Evolutionary conservation across 1,140 invertebrate genomes (phyloP), one percentile per base, ranked within the genome.

Genomic region (Trichonephila inaurata): DNA sequence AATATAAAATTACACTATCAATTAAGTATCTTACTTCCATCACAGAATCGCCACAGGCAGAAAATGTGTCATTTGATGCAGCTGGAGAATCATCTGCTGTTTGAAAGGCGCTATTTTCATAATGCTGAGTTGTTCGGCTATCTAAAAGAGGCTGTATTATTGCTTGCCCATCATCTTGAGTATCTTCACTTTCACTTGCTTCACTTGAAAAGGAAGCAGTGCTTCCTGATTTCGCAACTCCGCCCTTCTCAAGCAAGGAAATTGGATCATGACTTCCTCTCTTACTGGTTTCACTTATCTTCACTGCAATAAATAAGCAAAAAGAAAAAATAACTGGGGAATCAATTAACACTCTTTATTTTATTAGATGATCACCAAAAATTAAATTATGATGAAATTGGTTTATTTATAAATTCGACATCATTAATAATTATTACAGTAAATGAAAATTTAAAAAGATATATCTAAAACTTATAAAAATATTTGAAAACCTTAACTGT

Each of bases 241-340:
- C 95, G 1, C 96, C 96, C 94, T 97, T 97, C 94, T 97, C 96
- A 10, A 96, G 96, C 93, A 97, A 95, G 12, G 96, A 97, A 89
- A 97, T 96, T n/a, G 96, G 95, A 95, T 97, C 96, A 92, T 94
- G 95, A 85, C 94, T 95, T 40, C 94, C 94, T 72, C 89, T 91
- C 60, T 92, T 91, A 83, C 62, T 94, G 4, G 14, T 83, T 4
- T 94, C 88, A 51, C 77, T 62, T 64, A 90, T 77, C 62, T 94
- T 94, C 40, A 94, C 93, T 94, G 19, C 1, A 58, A 85, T 60
- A 88, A 69, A 64, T 21, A 88, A 64, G 69, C 33, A 40, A 40
- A 89, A 72, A 72, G 69, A 72, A 28, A 1, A n/a, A 7, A 10
- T 66, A 10, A n/a, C 0, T 21, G n/a, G 64, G 5, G 5, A 24